These are phyloP conservation scores for Drosophila aldrichi DNA, from an alignment of 2,888 invertebrate genomes.

Conservation along the genomic window DNA sequence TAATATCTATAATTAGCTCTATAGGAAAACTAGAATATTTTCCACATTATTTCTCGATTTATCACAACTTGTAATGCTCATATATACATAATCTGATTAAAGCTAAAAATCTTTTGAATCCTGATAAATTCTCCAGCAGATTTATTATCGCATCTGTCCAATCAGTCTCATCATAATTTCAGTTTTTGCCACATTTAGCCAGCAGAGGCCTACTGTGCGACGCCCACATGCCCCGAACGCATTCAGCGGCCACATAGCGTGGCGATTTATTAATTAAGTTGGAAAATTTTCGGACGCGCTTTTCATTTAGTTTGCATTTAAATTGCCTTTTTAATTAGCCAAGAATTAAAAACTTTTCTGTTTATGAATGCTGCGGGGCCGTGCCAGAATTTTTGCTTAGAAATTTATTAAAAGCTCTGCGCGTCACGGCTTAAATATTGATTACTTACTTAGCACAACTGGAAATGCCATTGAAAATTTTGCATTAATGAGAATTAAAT, in stretches of 20 bases:
- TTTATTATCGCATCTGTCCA: no score
- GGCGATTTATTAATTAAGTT: conserved; percentile 60
- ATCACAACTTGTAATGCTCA: no score
- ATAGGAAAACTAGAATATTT: no score
- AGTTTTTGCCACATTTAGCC: not conserved
- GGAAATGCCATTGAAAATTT: conserved; percentile 25
- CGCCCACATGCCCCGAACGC: not conserved
- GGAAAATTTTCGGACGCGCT: conserved; percentile 44
- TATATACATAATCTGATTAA: no score
- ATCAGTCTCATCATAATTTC: no score
- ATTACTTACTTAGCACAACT: conserved; percentile 40
- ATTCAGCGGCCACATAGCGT: conserved; percentile 11
- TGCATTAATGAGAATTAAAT: conserved; percentile 57
- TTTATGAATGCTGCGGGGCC: conserved; percentile 35
- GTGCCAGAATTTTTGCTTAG: conserved; percentile 8
- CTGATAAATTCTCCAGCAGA: no score
- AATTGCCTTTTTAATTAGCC: conserved; percentile 68
- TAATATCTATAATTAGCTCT: no score
- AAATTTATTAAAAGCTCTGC: conserved; percentile 41
- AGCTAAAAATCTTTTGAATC: no score
- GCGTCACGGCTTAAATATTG: conserved; percentile 35
- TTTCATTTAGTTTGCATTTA: conserved; percentile 72
- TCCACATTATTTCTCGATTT: no score
- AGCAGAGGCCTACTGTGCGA: not conserved
- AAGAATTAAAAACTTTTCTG: conserved; percentile 55